Conservation (phyloP, 2,888 invertebrate genomes). For the Heliconius cydno region DNA sequence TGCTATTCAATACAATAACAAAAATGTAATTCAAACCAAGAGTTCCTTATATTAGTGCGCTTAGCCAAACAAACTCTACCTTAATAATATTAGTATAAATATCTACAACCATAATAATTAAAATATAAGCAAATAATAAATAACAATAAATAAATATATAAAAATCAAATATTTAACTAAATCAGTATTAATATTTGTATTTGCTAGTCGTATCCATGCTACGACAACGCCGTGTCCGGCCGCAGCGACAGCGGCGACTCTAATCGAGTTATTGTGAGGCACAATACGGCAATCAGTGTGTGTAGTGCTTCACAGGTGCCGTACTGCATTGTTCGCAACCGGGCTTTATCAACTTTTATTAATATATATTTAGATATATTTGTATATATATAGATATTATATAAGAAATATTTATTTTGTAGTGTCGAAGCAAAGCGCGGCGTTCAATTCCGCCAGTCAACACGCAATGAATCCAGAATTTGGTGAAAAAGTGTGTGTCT, state of each 20-base stretch:
- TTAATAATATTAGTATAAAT: too few species aligned
- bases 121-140: not conserved
- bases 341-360: constrained; percentile 26
- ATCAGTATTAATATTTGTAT: not conserved
- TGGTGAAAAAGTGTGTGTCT: too few species aligned
- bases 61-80: too few species aligned
- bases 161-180: too few species aligned
- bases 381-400: not conserved
- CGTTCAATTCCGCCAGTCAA: too few species aligned
- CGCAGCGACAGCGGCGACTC: constrained; percentile 64
- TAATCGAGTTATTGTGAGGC: constrained; percentile 82
- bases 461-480: too few species aligned
- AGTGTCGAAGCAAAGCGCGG: too few species aligned
- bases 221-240: constrained; percentile 52
- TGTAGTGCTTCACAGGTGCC: constrained; percentile 61
- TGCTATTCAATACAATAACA: too few species aligned
- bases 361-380: not conserved
- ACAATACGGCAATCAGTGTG: constrained; percentile 80
- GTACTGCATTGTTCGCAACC: constrained; percentile 37
- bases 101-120: too few species aligned
- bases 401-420: too few species aligned
- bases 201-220: constrained; percentile 31
- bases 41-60: too few species aligned
- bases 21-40: too few species aligned
- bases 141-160: not conserved